Conservation (phyloP, 1,140 invertebrate genomes). For the Daktulosphaira vitifoliae region DNA sequence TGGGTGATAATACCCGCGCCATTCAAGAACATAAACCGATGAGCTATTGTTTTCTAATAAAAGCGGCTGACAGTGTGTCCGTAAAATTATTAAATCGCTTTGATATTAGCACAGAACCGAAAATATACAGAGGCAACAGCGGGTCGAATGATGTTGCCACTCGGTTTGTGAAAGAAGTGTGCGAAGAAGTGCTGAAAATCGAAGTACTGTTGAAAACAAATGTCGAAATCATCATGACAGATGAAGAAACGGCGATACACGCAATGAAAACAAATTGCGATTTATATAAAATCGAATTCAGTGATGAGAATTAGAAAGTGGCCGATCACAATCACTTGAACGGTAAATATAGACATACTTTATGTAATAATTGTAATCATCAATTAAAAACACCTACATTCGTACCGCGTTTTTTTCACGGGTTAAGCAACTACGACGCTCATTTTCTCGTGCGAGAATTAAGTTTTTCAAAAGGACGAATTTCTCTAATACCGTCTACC, state of each 20-base stretch:
- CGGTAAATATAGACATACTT: constrained; percentile 16
- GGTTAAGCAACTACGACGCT: constrained; percentile 34
- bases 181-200: background rate
- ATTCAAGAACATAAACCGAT: background rate
- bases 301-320: too few relatives aligned
- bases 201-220: background rate
- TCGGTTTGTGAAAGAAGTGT: too few relatives aligned
- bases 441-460: constrained; percentile 33
- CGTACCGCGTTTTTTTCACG: constrained; percentile 35
- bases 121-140: too few relatives aligned
- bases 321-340: constrained; percentile 36
- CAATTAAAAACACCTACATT: constrained; percentile 25
- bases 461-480: background rate
- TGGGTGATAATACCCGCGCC: background rate
- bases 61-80: background rate
- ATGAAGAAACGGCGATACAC: background rate
- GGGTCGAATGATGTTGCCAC: too few relatives aligned
- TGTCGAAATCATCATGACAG: background rate
- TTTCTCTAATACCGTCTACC: background rate
- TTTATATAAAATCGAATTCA: background rate
- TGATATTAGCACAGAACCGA: background rate
- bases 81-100: background rate
- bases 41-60: background rate
- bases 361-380: constrained; percentile 35
- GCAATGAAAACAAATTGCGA: background rate